Evolutionary conservation across 2,888 invertebrate genomes (phyloP).

Genomic region (Lasioglossum zephyrum): DNA sequence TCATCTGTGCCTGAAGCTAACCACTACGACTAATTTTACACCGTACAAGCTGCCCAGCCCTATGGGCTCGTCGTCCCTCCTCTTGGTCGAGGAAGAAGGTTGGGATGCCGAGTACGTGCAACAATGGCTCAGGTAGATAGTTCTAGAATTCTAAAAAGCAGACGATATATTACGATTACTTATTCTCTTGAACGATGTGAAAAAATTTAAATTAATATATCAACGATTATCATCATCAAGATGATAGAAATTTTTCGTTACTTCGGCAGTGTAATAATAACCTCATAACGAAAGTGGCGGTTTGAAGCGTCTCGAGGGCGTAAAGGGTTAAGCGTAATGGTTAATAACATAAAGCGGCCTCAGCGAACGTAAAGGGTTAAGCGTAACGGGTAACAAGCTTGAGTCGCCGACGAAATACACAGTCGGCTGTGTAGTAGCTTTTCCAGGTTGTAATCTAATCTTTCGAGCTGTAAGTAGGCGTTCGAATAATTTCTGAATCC

Average conservation of each 20-base stretch:
- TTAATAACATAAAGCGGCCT: not conserved
- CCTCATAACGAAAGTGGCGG: not conserved
- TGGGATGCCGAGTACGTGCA: conserved; percentile 91
- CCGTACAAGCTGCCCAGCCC: conserved; percentile 79
- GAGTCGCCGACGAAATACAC: not conserved
- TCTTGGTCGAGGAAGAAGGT: conserved; percentile 81
- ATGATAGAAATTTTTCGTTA: not conserved
- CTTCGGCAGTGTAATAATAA: not conserved
- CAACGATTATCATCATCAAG: no score
- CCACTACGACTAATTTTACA: conserved; percentile 85
- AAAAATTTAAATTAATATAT: no score
- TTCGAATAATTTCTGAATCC: conserved; percentile 4
- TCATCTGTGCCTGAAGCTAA: conserved; percentile 89
- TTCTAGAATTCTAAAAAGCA: not conserved
- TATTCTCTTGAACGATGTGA: no score
- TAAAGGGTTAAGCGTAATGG: not conserved
- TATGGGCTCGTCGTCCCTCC: conserved; percentile 77
- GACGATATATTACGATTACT: no score
- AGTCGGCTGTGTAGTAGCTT: not conserved
- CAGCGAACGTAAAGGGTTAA: not conserved
- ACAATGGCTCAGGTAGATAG: conserved; percentile 87
- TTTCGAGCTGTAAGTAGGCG: not conserved
- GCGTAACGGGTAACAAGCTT: not conserved
- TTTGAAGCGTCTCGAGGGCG: not conserved
- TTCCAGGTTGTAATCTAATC: not conserved